Percentiles rank a stretch among this genome's conserved stretches.
Evolutionary conservation across 2,113 vertebrate species (phyloP).

Genomic region (Cacatua alba): DNA sequence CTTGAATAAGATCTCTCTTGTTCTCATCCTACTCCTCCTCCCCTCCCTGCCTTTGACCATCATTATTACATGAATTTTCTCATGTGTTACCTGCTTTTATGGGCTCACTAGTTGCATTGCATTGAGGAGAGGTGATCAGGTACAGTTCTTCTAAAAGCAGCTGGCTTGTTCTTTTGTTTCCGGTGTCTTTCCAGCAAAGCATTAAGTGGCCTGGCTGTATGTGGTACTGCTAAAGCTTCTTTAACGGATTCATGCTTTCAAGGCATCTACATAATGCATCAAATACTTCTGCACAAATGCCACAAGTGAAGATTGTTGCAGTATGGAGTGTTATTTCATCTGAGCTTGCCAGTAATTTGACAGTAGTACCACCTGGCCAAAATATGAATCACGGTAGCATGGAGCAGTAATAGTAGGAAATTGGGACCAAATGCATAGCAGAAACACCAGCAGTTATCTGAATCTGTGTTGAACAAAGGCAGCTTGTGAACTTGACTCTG

Average conservation of each 20-base stretch:
- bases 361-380: not conserved
- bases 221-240: not conserved
- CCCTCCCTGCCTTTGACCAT: not conserved
- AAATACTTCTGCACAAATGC: not conserved
- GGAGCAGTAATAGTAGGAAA: not conserved
- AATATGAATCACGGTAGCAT: not conserved
- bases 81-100: not conserved
- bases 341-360: not conserved
- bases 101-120: not conserved
- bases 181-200: not conserved
- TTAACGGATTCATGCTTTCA: not conserved
- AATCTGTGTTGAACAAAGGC: not conserved
- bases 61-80: not conserved
- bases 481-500: not conserved
- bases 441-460: not conserved
- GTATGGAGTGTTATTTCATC: not conserved
- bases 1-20: not conserved
- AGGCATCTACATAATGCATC: not conserved
- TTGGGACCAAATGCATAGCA: not conserved
- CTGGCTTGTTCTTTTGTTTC: not conserved
- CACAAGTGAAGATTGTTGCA: rapidly evolving
- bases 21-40: not conserved
- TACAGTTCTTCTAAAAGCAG: not conserved
- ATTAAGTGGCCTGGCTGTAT: not conserved
- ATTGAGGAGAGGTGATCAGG: not conserved